phyloP scores from a whole-genome alignment of 92 coral and sea anemone genomes.

The Zoanthus gigantus region DNA sequence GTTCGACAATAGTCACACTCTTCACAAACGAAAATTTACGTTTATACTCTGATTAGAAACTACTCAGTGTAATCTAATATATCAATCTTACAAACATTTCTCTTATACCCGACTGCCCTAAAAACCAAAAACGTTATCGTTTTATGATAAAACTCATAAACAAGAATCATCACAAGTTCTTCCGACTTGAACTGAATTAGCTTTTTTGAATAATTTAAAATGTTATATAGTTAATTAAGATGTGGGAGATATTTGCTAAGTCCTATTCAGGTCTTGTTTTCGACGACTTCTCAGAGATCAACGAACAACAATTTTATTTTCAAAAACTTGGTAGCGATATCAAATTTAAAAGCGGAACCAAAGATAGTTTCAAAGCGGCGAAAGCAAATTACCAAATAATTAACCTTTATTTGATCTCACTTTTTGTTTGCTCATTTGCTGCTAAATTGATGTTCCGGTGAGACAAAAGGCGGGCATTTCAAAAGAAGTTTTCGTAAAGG shows the following conservation, averaged over 20 bases:
- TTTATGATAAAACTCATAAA: slow-evolving; percentile 8
- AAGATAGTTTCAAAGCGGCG: neutral
- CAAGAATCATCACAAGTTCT: slow-evolving; percentile 28
- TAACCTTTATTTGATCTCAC: slow-evolving; percentile 19
- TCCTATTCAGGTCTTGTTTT: slow-evolving; percentile 30
- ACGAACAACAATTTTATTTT: slow-evolving; percentile 24
- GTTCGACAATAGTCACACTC: slow-evolving; percentile 23
- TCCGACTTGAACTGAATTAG: slow-evolving; percentile 14
- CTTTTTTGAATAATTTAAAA: slow-evolving; percentile 20
- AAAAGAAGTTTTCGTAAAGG: slow-evolving; percentile 11
- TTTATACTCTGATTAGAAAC: slow-evolving; percentile 38
- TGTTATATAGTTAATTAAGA: slow-evolving; percentile 11
- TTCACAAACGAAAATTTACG: slow-evolving; percentile 26
- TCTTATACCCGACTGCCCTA: slow-evolving; percentile 20
- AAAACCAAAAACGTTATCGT: slow-evolving; percentile 26
- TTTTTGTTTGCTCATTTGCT: slow-evolving; percentile 3
- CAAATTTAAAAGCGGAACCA: slow-evolving; percentile 21
- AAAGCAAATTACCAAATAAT: neutral
- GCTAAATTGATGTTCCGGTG: neutral
- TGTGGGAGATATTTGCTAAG: slow-evolving; percentile 28
- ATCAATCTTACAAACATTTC: slow-evolving; percentile 35
- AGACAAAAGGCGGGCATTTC: slow-evolving; percentile 1
- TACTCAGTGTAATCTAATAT: slow-evolving; percentile 16
- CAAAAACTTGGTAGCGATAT: slow-evolving; percentile 23
- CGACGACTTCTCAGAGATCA: slow-evolving; percentile 36